Evolutionary conservation across 2,797 vertebrate genomes (phyloP), one percentile per base, ranked within the genome.

Genomic region (Fratercula arctica): DNA sequence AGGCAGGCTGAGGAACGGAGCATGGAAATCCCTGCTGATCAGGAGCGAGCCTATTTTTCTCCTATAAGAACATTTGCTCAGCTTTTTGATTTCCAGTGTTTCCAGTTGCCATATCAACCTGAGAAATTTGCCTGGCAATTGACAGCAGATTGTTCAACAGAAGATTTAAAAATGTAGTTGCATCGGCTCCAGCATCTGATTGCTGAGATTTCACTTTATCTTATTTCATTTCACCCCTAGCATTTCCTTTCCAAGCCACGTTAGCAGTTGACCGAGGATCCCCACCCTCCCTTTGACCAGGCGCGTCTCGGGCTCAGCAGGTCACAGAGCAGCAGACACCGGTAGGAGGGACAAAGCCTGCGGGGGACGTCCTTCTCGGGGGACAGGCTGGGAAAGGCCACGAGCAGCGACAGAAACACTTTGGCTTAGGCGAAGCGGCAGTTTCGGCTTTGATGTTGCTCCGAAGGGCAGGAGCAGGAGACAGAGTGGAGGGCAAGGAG

Each of bases 51-150:
- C 79, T 96, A 3, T 84, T 97, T 96, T 94, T 53, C 89, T 88
- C 39, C 73, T 88, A 73, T 87, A 78, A 92, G 86, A 93, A 90
- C 59, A 93, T 84, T 95, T 78, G 43, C 76, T 94, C 87, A 89
- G 69, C 66, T 96, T 86, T 91, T 93, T 85, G 68, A 76, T 90
- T 97, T 92, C 86, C 95, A 95, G 76, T 85, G 61, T 94, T 97
- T 92, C 70, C 63, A 90, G 91, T 96, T 95, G 89, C 94, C 88
- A 80, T 93, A 90, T 90, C 95, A 97, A 97, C 87, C 88, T 90
- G 66, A 83, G 48, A 91, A 97, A 95, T 94, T 64, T 90, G 48
- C 80, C 86, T 91, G 60, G 56, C 82, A 82, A 90, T 94, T 87
- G 53, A 68, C 68, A 41, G 81, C 11, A 7, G 93, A 75, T 87